Evolutionary conservation across 2,888 invertebrate genomes (phyloP), one percentile per base, ranked within the genome.

Genomic region (Priocnemis perturbator): DNA sequence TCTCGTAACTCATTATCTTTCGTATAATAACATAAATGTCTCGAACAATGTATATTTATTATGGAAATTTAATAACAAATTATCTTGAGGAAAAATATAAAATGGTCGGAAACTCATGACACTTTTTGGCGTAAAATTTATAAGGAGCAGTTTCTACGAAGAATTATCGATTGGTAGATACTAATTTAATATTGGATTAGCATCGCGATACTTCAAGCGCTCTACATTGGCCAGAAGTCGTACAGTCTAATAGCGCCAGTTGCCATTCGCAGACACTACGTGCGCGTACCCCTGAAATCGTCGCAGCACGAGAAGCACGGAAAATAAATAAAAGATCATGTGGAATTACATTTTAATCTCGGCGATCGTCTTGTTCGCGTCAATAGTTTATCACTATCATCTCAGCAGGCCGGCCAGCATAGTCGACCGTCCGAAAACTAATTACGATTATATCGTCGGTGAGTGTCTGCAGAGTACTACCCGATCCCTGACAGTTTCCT

Each of bases 401-500:
- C 78, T 84, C 30, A 79, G 64, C 26, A 76, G 73, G 37, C 86
- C 88, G 4, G 60, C 73, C 15, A 87, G 88, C 68, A 69, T 88
- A 30, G 79, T 85, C 56, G 80, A 84, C 67, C 69, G 80, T 64
- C 84, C 88, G 1, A 72, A 83, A 23, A 71, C 73, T 50, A 76
- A 78, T 50, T 88, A 88, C 70, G 88, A 88, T 77, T 88, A 87
- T 71, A 82, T 88, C 52, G 74, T 88, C 14, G 88, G 88, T 88
- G 67, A 83, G 87, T 71, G 58, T 56, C 37, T 37, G 7, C 14
- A 11, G 11, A 3, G 7, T 37, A 37, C 1, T 60, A 20, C 19
- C 26, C 26, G 55, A 11, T 65, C 37, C 2, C 37, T 64, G 23
- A 52, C 45, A 19, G 1, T 56, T 23, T 9, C 11, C 21, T 21